Percentiles rank a stretch among this genome's conserved stretches.
Conservation (phyloP, 2,113 vertebrate genomes). For the Cynocephalus volans region DNA sequence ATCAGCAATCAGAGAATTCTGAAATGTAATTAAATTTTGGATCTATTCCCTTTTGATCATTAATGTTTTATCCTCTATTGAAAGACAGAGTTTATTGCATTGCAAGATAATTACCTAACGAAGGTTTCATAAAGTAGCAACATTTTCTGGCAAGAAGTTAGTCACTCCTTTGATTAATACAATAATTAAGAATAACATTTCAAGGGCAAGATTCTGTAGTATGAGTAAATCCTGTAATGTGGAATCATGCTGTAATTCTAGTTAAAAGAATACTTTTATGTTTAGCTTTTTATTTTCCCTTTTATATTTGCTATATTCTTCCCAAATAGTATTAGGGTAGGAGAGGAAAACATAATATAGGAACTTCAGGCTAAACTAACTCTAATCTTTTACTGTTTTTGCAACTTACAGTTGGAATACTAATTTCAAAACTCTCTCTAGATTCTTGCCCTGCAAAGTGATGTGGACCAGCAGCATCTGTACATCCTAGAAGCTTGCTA, state of each 20-base stretch:
- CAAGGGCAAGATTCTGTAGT: neutral
- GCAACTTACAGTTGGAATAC: neutral
- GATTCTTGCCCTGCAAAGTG: neutral
- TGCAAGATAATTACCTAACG: slow-evolving; percentile 69
- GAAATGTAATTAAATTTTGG: slow-evolving; percentile 73
- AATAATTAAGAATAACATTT: slow-evolving; percentile 51
- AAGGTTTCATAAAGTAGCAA: slow-evolving; percentile 61
- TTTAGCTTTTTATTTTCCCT: slow-evolving; percentile 19
- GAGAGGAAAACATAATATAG: slow-evolving; percentile 3
- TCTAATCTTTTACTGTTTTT: neutral
- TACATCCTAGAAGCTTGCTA: neutral
- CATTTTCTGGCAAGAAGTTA: slow-evolving; percentile 55
- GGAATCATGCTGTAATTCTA: slow-evolving; percentile 35
- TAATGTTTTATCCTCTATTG: slow-evolving; percentile 47
- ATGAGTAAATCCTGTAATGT: slow-evolving; percentile 22
- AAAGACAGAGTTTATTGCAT: slow-evolving; percentile 55
- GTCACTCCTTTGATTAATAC: slow-evolving; percentile 45
- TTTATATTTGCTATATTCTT: slow-evolving; percentile 23
- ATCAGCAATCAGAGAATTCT: slow-evolving; percentile 50
- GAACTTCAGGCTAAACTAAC: neutral
- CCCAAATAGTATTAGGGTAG: neutral
- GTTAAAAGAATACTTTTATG: slow-evolving; percentile 15
- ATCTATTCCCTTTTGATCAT: slow-evolving; percentile 55
- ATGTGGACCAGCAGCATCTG: neutral
- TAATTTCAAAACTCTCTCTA: neutral